phyloP scores from a whole-genome alignment of 2,113 vertebrate genomes.

The Macquaria australasica region DNA sequence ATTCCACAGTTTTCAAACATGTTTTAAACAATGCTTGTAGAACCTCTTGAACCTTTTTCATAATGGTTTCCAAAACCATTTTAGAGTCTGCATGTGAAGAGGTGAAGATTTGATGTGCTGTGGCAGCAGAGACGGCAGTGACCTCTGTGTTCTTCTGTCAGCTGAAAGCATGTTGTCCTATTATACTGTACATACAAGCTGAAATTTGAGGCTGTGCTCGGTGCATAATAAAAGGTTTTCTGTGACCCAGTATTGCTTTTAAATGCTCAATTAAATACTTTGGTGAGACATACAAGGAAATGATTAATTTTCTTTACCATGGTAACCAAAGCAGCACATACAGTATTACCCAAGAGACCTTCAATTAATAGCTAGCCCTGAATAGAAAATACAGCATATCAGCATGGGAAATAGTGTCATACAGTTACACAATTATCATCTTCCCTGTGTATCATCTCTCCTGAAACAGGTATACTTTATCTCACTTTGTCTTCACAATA shows the following conservation, averaged over 20 bases:
- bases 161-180: constrained; percentile 16
- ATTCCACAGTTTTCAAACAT: neutral
- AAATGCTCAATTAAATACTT: constrained; percentile 33
- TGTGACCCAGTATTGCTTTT: constrained; percentile 1
- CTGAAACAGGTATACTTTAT: neutral
- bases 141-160: constrained; percentile 21
- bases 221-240: constrained; percentile 11
- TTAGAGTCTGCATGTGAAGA: neutral
- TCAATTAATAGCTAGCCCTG: neutral
- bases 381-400: constrained; percentile 2
- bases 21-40: neutral
- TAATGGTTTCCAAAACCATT: neutral
- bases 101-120: neutral
- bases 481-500: neutral
- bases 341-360: neutral
- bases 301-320: constrained; percentile 26
- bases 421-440: neutral
- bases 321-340: constrained; percentile 21
- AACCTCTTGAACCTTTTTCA: neutral
- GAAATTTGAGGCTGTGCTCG: constrained; percentile 2
- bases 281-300: neutral
- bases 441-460: neutral
- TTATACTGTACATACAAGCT: neutral
- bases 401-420: neutral
- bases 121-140: neutral